Conservation (phyloP, 2,797 vertebrate genomes). For the Xerus rutilus region DNA sequence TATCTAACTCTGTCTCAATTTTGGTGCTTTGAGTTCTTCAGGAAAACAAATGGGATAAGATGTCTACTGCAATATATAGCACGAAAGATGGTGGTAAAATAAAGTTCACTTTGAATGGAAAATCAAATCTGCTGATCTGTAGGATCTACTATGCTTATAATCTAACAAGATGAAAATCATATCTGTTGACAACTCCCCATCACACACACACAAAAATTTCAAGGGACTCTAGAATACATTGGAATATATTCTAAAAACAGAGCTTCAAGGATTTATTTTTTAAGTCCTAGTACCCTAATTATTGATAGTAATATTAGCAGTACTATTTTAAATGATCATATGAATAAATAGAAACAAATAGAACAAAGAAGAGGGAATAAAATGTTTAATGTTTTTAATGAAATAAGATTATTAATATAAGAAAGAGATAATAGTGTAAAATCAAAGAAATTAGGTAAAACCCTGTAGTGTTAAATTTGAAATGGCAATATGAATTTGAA, state of each 20-base stretch:
- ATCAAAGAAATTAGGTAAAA: constrained; percentile 47
- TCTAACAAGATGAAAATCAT: background rate
- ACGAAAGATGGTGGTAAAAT: background rate
- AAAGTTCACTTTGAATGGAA: background rate
- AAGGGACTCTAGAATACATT: background rate
- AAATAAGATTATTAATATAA: constrained; percentile 5
- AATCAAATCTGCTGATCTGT: background rate
- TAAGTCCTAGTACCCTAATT: background rate
- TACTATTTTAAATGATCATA: constrained; percentile 18
- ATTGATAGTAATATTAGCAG: background rate
- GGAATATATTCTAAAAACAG: constrained; percentile 2
- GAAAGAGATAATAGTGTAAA: constrained; percentile 1
- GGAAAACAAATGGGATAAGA: background rate
- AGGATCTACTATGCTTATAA: background rate
- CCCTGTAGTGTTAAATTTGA: background rate
- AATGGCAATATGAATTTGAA: background rate
- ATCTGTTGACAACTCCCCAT: background rate
- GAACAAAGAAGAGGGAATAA: background rate
- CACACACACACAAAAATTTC: background rate
- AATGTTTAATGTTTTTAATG: background rate
- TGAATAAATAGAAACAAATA: background rate
- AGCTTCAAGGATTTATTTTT: background rate
- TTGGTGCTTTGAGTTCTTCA: background rate
- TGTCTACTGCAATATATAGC: background rate
- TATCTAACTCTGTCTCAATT: background rate